A percentile compares a stretch with the other conserved stretches of the same genome.
These are phyloP conservation scores for Notoglanidium macrostoma DNA, from an alignment of 2,797 vertebrate genomes.

Conservation along the genomic window DNA sequence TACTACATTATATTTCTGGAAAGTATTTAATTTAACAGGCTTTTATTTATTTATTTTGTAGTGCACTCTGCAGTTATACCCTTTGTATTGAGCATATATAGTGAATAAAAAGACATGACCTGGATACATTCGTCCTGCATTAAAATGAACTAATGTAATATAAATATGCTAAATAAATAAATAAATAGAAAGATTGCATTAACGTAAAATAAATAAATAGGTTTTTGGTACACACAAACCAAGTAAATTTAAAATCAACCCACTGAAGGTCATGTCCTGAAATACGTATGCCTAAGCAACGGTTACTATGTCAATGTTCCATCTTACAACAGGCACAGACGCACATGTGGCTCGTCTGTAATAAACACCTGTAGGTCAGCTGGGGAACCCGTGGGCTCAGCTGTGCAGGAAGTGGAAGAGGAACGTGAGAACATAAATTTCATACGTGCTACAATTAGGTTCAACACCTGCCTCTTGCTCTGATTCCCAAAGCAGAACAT, in stretches of 20 bases:
- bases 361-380: conserved; percentile 47
- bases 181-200: background rate
- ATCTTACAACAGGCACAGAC: background rate
- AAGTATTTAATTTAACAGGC: background rate
- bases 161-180: background rate
- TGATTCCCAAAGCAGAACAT: background rate
- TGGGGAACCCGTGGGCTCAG: conserved; percentile 43
- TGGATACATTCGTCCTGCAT: background rate
- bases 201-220: background rate
- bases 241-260: background rate
- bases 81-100: background rate
- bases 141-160: background rate
- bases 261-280: background rate
- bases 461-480: background rate
- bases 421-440: conserved; percentile 20
- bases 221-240: background rate
- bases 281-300: background rate
- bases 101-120: background rate
- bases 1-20: background rate
- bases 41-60: background rate
- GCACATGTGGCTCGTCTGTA: conserved; percentile 52
- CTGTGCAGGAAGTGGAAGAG: conserved; percentile 31
- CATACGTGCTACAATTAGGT: background rate
- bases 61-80: background rate
- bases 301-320: conserved; percentile 4